Evolutionary conservation across 2,888 invertebrate genomes (phyloP).

Genomic region (Formica aserva): DNA sequence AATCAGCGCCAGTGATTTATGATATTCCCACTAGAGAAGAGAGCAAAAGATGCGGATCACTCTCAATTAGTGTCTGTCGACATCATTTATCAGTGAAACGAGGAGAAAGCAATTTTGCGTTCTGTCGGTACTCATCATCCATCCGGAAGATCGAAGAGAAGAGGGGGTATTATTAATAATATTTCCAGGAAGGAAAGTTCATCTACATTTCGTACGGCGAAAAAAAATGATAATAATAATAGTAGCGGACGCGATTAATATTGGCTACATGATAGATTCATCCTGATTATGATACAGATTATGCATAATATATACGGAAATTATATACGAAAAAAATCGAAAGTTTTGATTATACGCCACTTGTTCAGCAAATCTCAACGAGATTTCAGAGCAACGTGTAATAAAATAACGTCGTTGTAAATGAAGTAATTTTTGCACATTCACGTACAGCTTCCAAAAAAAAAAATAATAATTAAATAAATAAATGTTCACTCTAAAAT

Average conservation of each 20-base stretch:
- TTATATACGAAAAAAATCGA: not conserved
- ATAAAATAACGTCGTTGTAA: not conserved
- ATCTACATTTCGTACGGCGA: constrained; percentile 12
- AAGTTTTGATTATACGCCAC: not conserved
- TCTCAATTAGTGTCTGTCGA: constrained; percentile 60
- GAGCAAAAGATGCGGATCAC: constrained; percentile 60
- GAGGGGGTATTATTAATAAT: constrained; percentile 36
- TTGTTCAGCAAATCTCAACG: not conserved
- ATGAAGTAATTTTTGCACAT: not conserved
- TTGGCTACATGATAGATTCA: constrained; percentile 22
- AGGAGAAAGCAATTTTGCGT: constrained; percentile 50
- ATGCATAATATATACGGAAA: not conserved
- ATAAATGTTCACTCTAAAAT: not conserved
- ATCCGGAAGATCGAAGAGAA: constrained; percentile 38
- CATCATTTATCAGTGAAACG: constrained; percentile 58
- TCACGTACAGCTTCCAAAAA: not conserved
- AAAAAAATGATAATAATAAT: constrained; percentile 9
- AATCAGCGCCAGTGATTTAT: constrained; percentile 70
- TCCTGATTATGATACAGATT: constrained; percentile 32
- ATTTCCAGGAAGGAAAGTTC: constrained; percentile 29
- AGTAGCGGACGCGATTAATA: constrained; percentile 10
- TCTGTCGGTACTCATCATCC: constrained; percentile 43
- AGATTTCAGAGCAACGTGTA: not conserved
- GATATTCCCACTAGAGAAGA: constrained; percentile 33
- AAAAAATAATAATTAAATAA: not conserved